A percentile compares a stretch with the other conserved stretches of the same genome.
These are phyloP conservation scores for Synanthedon myopaeformis DNA, from an alignment of 2,888 invertebrate genomes.

Conservation along the genomic window DNA sequence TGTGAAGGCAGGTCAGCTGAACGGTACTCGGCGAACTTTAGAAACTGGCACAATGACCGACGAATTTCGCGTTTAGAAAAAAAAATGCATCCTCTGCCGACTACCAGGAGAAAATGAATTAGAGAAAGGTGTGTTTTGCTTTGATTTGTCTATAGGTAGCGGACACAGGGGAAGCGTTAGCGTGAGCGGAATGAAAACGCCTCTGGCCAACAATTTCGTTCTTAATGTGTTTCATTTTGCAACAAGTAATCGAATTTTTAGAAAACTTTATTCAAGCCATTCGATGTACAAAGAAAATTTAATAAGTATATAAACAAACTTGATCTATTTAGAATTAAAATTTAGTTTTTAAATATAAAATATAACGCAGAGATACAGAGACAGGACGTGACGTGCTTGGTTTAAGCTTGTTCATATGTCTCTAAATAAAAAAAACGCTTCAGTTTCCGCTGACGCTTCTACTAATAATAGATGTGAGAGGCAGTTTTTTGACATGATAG, in stretches of 20 bases:
- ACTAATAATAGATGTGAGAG: not conserved
- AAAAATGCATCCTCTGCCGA: slow-evolving; percentile 31
- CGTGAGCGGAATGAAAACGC: not conserved
- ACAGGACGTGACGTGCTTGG: no score
- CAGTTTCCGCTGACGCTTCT: not conserved
- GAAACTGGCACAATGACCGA: slow-evolving; percentile 50
- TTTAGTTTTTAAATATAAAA: no score
- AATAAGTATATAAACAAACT: no score
- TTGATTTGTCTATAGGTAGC: not conserved
- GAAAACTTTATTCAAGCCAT: no score
- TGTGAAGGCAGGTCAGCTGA: slow-evolving; percentile 64
- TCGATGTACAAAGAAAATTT: no score
- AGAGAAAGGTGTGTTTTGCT: slow-evolving; percentile 46
- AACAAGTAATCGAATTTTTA: no score
- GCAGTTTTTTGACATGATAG: not conserved
- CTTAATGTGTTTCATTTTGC: no score
- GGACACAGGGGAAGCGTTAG: not conserved
- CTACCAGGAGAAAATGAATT: slow-evolving; percentile 57
- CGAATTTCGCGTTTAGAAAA: slow-evolving; percentile 43
- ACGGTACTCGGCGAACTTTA: slow-evolving; percentile 53
- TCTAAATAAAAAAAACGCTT: not conserved
- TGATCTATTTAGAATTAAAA: no score
- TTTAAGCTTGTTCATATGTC: no score
- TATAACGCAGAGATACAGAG: no score
- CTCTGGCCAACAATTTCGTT: no score